Conservation (phyloP, 2,888 invertebrate species). For the Dicycla oo region DNA sequence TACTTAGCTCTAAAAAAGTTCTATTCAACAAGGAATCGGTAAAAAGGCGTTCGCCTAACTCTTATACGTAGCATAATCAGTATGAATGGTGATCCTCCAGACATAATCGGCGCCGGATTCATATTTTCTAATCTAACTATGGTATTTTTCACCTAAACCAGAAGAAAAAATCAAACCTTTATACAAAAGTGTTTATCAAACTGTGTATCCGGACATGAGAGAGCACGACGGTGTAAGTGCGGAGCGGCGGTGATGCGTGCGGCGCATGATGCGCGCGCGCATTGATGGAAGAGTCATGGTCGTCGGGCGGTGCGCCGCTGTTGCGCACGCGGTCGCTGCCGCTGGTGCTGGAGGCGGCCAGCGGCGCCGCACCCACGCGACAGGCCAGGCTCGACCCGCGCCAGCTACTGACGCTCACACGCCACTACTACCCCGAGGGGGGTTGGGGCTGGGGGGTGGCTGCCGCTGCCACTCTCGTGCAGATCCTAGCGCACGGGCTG, state of each 20-base stretch:
- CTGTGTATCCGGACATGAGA: constrained; percentile 82
- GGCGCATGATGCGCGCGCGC: constrained; percentile 87
- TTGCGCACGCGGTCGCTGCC: constrained; percentile 93
- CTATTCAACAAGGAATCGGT: too few species aligned
- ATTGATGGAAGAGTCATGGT: constrained; percentile 90
- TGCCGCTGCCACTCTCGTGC: constrained; percentile 93
- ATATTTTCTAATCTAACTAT: neutral
- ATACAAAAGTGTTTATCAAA: constrained; percentile 45
- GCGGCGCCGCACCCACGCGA: constrained; percentile 85
- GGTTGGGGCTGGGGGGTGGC: constrained; percentile 97
- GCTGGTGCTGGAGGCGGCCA: constrained; percentile 90
- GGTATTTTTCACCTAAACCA: neutral
- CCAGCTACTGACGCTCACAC: constrained; percentile 92
- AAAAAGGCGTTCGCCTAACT: neutral
- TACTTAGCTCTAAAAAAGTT: neutral
- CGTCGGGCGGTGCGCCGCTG: constrained; percentile 91
- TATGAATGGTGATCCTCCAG: constrained; percentile 60
- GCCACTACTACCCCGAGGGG: constrained; percentile 96
- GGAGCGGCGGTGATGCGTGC: constrained; percentile 83
- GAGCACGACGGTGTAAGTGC: constrained; percentile 73
- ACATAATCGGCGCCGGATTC: constrained; percentile 1
- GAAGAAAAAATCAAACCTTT: neutral
- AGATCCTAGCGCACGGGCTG: constrained; percentile 94
- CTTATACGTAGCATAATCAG: neutral
- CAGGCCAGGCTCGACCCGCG: constrained; percentile 89